Conservation (phyloP, 2,888 invertebrate species). For the Myopa tessellatipennis region DNA sequence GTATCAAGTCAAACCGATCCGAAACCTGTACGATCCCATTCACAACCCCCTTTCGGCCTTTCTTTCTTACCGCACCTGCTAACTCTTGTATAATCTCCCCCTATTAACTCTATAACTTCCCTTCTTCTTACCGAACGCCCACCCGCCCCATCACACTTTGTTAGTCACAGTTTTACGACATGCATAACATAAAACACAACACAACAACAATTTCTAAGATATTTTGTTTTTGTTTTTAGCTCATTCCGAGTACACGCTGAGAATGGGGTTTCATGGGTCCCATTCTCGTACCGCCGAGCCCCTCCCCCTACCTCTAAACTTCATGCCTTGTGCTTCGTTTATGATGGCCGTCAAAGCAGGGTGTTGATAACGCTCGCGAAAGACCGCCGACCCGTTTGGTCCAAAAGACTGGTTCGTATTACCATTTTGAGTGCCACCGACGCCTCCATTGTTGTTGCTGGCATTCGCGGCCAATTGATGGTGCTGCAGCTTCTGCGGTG, state of each 20-base stretch:
- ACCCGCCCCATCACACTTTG: not conserved
- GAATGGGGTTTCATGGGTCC: too few species aligned
- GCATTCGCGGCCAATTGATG: conserved; percentile 10
- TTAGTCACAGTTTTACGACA: conserved; percentile 32
- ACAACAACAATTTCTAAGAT: not conserved
- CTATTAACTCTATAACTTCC: too few species aligned
- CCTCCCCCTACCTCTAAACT: conserved; percentile 63
- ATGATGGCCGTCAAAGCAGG: conserved; percentile 67
- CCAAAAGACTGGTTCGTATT: conserved; percentile 41
- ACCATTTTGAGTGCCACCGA: conserved; percentile 43
- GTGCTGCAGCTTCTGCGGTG: conserved; percentile 52
- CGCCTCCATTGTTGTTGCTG: conserved; percentile 50
- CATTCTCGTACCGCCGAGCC: not conserved
- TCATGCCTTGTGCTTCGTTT: conserved; percentile 66
- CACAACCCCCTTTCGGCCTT: too few species aligned
- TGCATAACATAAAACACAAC: conserved; percentile 19
- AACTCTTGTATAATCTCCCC: too few species aligned
- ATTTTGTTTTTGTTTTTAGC: too few species aligned
- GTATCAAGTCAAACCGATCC: too few species aligned
- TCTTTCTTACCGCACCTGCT: too few species aligned
- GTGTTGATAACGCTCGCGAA: conserved; percentile 67
- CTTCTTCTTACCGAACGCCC: too few species aligned
- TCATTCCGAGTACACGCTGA: too few species aligned
- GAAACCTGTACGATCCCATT: too few species aligned
- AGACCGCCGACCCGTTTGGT: conserved; percentile 62